Conservation (phyloP, 2,888 invertebrate genomes). For the Abrostola tripartita region DNA sequence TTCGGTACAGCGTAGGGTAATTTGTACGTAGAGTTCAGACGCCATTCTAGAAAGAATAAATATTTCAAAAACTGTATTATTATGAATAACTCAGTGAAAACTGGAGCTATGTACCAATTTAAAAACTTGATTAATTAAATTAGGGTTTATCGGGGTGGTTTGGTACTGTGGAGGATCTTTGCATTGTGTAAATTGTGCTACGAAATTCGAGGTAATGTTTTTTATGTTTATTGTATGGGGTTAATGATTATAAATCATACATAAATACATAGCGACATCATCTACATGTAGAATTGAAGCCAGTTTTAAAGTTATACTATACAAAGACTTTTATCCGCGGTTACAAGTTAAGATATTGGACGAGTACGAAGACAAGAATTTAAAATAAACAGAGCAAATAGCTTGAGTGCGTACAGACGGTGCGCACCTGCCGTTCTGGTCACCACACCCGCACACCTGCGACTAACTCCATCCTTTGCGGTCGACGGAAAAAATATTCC, state of each 20-base stretch:
- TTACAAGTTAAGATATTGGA: slow-evolving; percentile 30
- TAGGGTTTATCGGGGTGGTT: too few species aligned
- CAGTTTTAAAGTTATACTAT: too few species aligned
- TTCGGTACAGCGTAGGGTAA: slow-evolving; percentile 23
- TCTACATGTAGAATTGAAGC: too few species aligned
- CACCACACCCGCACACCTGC: slow-evolving; percentile 60
- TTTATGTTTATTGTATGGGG: too few species aligned
- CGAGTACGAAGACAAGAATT: slow-evolving; percentile 42
- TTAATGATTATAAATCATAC: too few species aligned
- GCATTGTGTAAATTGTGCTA: too few species aligned
- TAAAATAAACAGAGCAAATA: slow-evolving; percentile 62
- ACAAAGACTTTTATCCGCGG: neutral
- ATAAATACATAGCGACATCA: too few species aligned
- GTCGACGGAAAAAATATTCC: slow-evolving; percentile 36
- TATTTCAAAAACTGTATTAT: slow-evolving; percentile 31
- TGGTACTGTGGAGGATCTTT: too few species aligned
- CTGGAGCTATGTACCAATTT: slow-evolving; percentile 7
- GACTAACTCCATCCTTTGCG: slow-evolving; percentile 28
- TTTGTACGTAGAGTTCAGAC: slow-evolving; percentile 30
- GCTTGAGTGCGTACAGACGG: slow-evolving; percentile 39
- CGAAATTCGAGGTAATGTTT: too few species aligned
- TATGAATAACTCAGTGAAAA: slow-evolving; percentile 24
- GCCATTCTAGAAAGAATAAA: slow-evolving; percentile 20
- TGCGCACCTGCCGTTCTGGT: slow-evolving; percentile 69
- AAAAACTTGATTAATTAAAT: too few species aligned